Evolutionary conservation across 2,888 invertebrate genomes (phyloP), one percentile per base, ranked within the genome.

Genomic region (Achlya flavicornis): DNA sequence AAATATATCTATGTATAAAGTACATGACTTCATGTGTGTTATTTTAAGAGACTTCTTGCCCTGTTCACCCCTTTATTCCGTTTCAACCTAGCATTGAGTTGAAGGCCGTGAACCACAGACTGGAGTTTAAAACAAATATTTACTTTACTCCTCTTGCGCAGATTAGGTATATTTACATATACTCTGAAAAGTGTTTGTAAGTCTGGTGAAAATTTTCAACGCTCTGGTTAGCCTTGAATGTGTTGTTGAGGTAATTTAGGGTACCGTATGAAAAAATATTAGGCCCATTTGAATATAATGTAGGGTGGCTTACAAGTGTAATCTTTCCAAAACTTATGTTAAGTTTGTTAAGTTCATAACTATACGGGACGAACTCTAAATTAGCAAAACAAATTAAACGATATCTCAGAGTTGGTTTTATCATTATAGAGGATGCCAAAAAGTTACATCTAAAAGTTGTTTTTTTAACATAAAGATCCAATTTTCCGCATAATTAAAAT

Each of bases 51-150:
- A 41, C 0, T 58, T 35, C 58, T 58, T 35, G 38, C 58, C 38
- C 59, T 26, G 41, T 41, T 41, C 60, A 60, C 38, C 60, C 60
- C 43, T 60, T 60, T 53, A 53, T 53, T 19, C 53, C 53, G 19
- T 53, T 41, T 35, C 16, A 58, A 58, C 58, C 58, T 16, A 58
- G 38, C 58, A 12, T 41, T 41, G 70, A 67, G 76, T 76, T 73
- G 74, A 75, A 75, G 76, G 74, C 61, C 72, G 64, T 46, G 64
- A 61, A 64, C 67, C 64, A 66, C 64, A 71, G 66, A 69, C 65
- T 74, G 46, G 46, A 46, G 69, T 72, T 74, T 67, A 48, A 69
- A 73, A 75, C 74, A 76, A 79, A 79, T 75, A 77, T 79, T 79
- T 79, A 79, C 71, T 76, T 64, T 32, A 35, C 35, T 41, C n/a